Percentiles rank a stretch among this genome's conserved stretches.
These are phyloP conservation scores for Polydrusus tereticollis DNA, from an alignment of 2,888 invertebrate genomes.

Conservation along the genomic window DNA sequence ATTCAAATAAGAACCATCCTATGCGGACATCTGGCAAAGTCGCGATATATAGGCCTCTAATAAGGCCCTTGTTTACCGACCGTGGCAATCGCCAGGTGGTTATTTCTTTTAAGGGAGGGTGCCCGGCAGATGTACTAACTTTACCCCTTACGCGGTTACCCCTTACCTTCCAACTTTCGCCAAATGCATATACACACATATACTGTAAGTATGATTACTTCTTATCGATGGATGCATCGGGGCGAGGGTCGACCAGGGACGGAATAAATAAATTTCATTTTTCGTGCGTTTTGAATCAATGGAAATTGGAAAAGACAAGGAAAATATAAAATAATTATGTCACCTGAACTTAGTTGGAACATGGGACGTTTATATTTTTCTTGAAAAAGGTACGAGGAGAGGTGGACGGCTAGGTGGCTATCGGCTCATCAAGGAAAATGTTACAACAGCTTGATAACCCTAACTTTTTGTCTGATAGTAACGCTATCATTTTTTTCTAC, in stretches of 20 bases:
- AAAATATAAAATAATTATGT: no score
- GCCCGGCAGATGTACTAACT: constrained; percentile 64
- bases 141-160: constrained; percentile 58
- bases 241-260: constrained; percentile 16
- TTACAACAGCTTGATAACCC: no score
- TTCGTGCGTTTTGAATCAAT: no score
- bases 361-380: no score
- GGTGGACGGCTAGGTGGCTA: no score
- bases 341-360: no score
- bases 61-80: constrained; percentile 66
- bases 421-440: no score
- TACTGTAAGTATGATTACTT: constrained; percentile 48
- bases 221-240: constrained; percentile 55
- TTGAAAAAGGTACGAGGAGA: no score
- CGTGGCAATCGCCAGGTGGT: constrained; percentile 68
- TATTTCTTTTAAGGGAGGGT: constrained; percentile 67
- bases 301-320: no score
- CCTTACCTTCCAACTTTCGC: constrained; percentile 61
- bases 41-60: constrained; percentile 46
- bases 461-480: no score
- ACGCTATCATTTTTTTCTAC: no score
- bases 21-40: constrained; percentile 57
- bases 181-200: constrained; percentile 41
- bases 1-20: constrained; percentile 55
- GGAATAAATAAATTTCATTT: background rate